These are phyloP conservation scores for Antechinus flavipes DNA, from an alignment of 2,113 vertebrate genomes.

Conservation along the genomic window DNA sequence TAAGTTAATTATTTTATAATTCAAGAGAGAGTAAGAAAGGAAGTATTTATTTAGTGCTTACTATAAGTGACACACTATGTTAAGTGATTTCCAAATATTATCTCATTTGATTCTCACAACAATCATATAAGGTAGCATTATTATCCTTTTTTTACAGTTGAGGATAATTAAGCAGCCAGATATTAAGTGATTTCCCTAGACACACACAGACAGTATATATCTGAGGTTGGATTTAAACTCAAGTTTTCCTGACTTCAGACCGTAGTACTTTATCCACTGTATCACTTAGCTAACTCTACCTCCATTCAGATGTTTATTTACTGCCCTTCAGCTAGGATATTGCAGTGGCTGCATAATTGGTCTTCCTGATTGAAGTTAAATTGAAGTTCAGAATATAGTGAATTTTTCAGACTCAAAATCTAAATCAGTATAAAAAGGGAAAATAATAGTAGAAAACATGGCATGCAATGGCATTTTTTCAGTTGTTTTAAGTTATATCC, in stretches of 20 bases:
- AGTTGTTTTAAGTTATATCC: not conserved
- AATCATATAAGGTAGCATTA: not conserved
- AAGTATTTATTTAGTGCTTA: not conserved
- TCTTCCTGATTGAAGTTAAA: not conserved
- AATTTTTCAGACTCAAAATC: not conserved
- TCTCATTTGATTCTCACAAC: not conserved
- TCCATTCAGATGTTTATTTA: not conserved
- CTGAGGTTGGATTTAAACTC: not conserved
- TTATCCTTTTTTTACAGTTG: not conserved
- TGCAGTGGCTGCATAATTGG: not conserved
- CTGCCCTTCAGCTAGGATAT: not conserved
- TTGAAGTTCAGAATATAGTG: not conserved
- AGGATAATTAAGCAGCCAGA: not conserved
- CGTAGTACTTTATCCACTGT: not conserved
- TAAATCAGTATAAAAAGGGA: not conserved
- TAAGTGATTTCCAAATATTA: not conserved
- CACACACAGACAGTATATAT: not conserved
- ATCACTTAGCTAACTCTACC: not conserved
- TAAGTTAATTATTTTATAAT: not conserved
- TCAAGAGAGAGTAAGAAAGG: not conserved
- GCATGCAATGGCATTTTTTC: not conserved
- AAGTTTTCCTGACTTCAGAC: not conserved
- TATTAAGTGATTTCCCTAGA: not conserved
- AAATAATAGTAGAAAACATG: not conserved
- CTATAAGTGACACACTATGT: not conserved